A percentile compares a stretch with the other conserved stretches of the same genome.
phyloP scores from a whole-genome alignment of 2,888 invertebrate species.

The Lochmaea crataegi region DNA sequence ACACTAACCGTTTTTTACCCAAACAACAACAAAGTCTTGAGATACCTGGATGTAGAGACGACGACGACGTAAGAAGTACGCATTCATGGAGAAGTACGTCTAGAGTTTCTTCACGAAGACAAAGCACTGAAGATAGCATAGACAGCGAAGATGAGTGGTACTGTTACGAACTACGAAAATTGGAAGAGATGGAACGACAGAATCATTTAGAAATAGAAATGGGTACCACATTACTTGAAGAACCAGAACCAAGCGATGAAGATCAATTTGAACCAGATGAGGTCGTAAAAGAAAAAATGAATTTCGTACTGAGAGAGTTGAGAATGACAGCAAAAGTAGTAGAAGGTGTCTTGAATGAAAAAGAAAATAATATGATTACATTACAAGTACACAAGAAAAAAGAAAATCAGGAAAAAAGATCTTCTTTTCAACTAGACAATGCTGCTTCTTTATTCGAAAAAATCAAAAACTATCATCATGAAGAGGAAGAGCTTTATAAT shows the following conservation, averaged over 20 bases:
- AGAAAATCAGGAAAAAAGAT: slow-evolving; percentile 50
- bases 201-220: slow-evolving; percentile 74
- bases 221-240: slow-evolving; percentile 72
- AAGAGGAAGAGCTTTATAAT: slow-evolving; percentile 56
- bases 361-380: slow-evolving; percentile 61
- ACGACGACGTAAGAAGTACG: slow-evolving; percentile 87
- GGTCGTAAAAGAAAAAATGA: slow-evolving; percentile 82
- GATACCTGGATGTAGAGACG: slow-evolving; percentile 81
- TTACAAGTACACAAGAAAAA: slow-evolving; percentile 61
- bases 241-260: slow-evolving; percentile 68
- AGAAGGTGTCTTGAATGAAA: slow-evolving; percentile 63
- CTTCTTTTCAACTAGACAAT: slow-evolving; percentile 60
- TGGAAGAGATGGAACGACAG: slow-evolving; percentile 87
- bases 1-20: slow-evolving; percentile 72
- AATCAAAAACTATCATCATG: slow-evolving; percentile 67
- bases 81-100: slow-evolving; percentile 90
- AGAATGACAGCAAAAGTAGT: slow-evolving; percentile 73
- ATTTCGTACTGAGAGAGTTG: slow-evolving; percentile 80
- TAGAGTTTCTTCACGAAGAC: slow-evolving; percentile 84
- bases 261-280: slow-evolving; percentile 73
- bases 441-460: slow-evolving; percentile 63
- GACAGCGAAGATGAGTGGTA: slow-evolving; percentile 96
- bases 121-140: slow-evolving; percentile 92
- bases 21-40: slow-evolving; percentile 83
- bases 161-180: slow-evolving; percentile 86